These are phyloP conservation scores for Hippocampus abdominalis DNA, from an alignment of 2,113 vertebrate genomes.

Conservation along the genomic window DNA sequence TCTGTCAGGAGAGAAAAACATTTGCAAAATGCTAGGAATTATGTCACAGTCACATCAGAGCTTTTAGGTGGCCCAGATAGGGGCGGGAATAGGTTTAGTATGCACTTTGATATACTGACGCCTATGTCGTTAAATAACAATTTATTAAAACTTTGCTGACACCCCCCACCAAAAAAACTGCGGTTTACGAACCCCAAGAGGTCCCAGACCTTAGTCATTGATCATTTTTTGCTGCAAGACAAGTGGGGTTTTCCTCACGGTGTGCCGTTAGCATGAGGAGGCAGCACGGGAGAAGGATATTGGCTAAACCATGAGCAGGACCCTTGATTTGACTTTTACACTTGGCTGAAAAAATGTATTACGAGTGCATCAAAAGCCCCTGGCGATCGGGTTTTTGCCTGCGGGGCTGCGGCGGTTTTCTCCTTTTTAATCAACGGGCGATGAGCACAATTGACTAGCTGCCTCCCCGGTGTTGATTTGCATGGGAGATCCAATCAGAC, in stretches of 20 bases:
- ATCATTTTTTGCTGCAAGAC: neutral
- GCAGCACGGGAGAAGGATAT: neutral
- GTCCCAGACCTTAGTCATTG: neutral
- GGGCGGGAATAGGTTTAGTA: no score
- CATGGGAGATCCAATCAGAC: constrained; percentile 5
- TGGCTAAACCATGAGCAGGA: neutral
- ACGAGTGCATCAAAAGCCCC: neutral
- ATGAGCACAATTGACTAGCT: constrained; percentile 4
- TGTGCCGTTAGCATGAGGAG: neutral
- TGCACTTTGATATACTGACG: no score
- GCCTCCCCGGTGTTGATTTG: neutral
- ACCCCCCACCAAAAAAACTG: neutral
- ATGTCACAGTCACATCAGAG: no score
- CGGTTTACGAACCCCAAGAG: no score
- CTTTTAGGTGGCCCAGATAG: no score
- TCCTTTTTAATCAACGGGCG: constrained; percentile 7
- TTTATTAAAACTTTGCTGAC: neutral
- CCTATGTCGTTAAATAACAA: neutral
- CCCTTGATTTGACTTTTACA: constrained; percentile 1
- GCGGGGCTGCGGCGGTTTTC: neutral
- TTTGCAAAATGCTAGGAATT: no score
- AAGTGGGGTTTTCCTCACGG: neutral
- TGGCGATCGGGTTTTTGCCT: neutral
- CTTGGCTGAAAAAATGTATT: constrained; percentile 2
- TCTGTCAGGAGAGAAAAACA: no score